phyloP scores from a whole-genome alignment of 2,888 invertebrate genomes.

The Leptopilina syphax region DNA sequence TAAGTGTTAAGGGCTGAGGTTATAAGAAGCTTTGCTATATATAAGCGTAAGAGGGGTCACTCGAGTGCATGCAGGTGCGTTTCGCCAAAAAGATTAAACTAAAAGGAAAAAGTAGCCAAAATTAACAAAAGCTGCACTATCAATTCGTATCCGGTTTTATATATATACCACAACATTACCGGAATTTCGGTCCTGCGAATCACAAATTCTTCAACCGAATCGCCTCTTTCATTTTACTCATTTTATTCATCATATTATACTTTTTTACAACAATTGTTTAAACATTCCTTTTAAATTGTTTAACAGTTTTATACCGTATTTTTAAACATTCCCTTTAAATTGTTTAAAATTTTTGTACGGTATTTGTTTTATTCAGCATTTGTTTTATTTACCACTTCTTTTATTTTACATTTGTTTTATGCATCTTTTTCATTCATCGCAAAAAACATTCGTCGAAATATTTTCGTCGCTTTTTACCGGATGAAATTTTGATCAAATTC shows the following conservation, averaged over 20 bases:
- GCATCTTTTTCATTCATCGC: too few species aligned
- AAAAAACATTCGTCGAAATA: too few species aligned
- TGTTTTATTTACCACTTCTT: too few species aligned
- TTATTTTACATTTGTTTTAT: too few species aligned
- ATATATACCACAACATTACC: constrained; percentile 17
- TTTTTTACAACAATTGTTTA: background rate
- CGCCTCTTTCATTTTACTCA: background rate
- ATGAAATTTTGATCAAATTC: too few species aligned
- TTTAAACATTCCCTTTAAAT: too few species aligned
- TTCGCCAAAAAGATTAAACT: constrained; percentile 42
- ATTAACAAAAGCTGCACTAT: constrained; percentile 14
- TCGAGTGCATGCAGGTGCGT: constrained; percentile 47
- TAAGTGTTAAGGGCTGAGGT: constrained; percentile 8
- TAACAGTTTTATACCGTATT: too few species aligned
- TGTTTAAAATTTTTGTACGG: too few species aligned
- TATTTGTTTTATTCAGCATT: too few species aligned
- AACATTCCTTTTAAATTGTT: too few species aligned
- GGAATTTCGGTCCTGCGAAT: constrained; percentile 54
- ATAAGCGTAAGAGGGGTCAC: constrained; percentile 22
- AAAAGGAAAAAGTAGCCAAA: constrained; percentile 25
- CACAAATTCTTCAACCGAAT: constrained; percentile 22
- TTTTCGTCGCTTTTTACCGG: too few species aligned
- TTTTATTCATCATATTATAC: background rate
- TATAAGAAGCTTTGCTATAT: constrained; percentile 22
- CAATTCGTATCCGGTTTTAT: constrained; percentile 36